phyloP scores from a whole-genome alignment of 1,140 invertebrate genomes.

The Pseudomyrmex concolor region DNA sequence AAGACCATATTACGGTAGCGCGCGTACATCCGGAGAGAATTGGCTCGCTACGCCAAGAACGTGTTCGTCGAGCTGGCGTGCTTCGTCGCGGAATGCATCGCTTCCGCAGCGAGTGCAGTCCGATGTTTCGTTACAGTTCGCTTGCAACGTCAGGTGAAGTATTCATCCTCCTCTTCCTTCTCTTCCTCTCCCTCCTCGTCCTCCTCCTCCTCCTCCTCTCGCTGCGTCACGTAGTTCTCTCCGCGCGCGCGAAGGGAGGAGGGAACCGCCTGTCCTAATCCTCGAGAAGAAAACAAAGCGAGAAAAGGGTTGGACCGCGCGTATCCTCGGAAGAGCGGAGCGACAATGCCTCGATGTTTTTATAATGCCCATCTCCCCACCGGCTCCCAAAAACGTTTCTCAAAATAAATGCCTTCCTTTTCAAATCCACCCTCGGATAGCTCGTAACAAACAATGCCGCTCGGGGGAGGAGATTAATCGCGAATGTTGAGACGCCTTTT shows the following conservation, averaged over 20 bases:
- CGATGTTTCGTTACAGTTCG: constrained; percentile 69
- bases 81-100: constrained; percentile 63
- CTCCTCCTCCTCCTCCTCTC: too few species aligned
- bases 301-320: constrained; percentile 38
- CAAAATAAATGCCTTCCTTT: constrained; percentile 53
- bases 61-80: constrained; percentile 38
- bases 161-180: constrained; percentile 40
- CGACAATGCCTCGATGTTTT: constrained; percentile 42
- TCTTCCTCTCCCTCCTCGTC: too few species aligned
- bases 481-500: constrained; percentile 27
- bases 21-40: constrained; percentile 56
- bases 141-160: constrained; percentile 57
- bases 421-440: constrained; percentile 35
- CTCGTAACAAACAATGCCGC: constrained; percentile 35
- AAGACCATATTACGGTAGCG: constrained; percentile 51
- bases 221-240: constrained; percentile 31
- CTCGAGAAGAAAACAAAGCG: constrained; percentile 43
- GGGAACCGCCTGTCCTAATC: constrained; percentile 16
- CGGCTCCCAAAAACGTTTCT: constrained; percentile 27
- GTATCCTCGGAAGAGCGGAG: constrained; percentile 42
- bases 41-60: constrained; percentile 49
- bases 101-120: constrained; percentile 68
- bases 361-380: constrained; percentile 25
- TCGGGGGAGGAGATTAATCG: constrained; percentile 49
- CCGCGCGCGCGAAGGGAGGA: neutral